Base-by-base conservation (phyloP, 2,797 vertebrate species). In the Acrossocheilus wenchowensis region DNA sequence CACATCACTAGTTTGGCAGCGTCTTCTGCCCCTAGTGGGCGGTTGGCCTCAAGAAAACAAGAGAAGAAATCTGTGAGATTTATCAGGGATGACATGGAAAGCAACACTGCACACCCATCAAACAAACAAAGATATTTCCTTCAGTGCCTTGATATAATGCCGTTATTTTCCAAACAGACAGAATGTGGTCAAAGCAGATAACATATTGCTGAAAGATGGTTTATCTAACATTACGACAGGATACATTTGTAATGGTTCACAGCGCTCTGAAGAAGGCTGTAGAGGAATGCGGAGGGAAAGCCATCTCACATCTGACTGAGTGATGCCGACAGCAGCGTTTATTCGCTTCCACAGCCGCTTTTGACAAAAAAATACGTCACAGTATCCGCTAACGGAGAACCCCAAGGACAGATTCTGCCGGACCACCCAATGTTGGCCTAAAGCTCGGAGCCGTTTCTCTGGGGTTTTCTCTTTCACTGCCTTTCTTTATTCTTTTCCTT, bases 1-100 rank as follows among this genome's bases (percentile, higher is more conserved):
- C 68, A 30, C 62, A 74, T n/a, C 39, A 74, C 30, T 23, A 30
- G 78, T 87, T 87, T 87, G 69, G 66, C 73, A 88, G 87, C 48
- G 54, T 81, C 89, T 86, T 87, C 83, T 90, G 89, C 89, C 89
- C 83, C 87, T 87, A 90, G 87, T 90, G 87, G 89, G 8, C 68
- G 15, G 12, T 34, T 11, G 50, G 66, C 10, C 21, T 57, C 17
- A 60, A 77, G 30, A 81, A 57, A 52, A 26, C 66, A 75, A 34
- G 62, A 84, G 41, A 64, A 77, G 78, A 64, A 57, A 72, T 36
- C 75, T 77, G 5, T 48, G 26, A 78, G 83, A 81, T 86, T 71
- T 80, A 60, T 75, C 84, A 80, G 52, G 54, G 69, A 86, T 80
- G 77, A 80, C 84, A 86, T 50, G 68, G 23, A 86, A 80, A 80